These are phyloP conservation scores for Cactoblastis cactorum DNA, from an alignment of 2,888 invertebrate species.

Conservation along the genomic window DNA sequence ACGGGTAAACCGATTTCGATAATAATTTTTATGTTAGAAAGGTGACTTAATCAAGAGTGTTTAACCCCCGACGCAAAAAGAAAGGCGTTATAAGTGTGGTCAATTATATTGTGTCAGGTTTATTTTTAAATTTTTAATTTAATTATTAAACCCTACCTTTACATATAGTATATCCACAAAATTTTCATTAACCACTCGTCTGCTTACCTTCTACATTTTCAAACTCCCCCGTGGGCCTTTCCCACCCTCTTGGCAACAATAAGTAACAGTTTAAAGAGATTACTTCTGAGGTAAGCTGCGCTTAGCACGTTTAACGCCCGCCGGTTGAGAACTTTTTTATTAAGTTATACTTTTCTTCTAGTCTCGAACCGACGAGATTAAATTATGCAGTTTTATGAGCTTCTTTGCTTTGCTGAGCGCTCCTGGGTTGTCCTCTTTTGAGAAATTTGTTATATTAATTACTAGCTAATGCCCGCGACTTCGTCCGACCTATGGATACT, in stretches of 20 bases:
- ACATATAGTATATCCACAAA: too few relatives aligned
- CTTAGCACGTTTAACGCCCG: slow-evolving; percentile 12
- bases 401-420: background rate
- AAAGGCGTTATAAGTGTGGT: too few relatives aligned
- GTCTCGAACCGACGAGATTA: background rate
- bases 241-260: slow-evolving; percentile 18
- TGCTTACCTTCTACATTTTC: background rate
- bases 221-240: background rate
- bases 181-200: background rate
- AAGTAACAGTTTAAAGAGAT: slow-evolving; percentile 25
- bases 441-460: background rate
- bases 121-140: too few relatives aligned
- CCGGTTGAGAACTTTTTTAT: slow-evolving; percentile 8
- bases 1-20: too few relatives aligned
- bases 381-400: slow-evolving; percentile 2
- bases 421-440: background rate
- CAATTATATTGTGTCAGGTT: too few relatives aligned
- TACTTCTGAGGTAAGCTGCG: slow-evolving; percentile 13
- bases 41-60: too few relatives aligned
- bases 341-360: background rate
- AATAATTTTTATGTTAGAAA: too few relatives aligned
- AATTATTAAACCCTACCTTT: too few relatives aligned
- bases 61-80: too few relatives aligned
- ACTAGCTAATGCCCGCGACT: too few relatives aligned
- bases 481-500: too few relatives aligned